Conservation (phyloP, 2,888 invertebrate species). For the Chelonus formosanus region DNA sequence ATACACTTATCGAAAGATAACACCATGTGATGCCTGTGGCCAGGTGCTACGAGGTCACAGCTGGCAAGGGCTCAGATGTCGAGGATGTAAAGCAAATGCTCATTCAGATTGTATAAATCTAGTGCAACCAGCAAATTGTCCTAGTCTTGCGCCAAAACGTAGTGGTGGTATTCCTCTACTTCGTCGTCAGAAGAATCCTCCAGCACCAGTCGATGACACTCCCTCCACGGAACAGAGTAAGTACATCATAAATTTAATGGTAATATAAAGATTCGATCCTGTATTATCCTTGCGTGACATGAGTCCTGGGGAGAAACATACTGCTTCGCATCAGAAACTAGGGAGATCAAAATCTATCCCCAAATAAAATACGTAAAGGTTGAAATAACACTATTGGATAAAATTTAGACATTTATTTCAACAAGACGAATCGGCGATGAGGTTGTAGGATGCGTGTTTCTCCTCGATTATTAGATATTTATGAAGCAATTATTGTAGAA, state of each 20-base stretch:
- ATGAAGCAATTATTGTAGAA: no score
- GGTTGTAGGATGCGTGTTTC: no score
- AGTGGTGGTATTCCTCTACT: constrained; percentile 69
- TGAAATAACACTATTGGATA: no score
- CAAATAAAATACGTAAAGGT: no score
- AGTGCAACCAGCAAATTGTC: constrained; percentile 83
- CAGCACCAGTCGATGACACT: constrained; percentile 68
- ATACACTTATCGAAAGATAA: constrained; percentile 95
- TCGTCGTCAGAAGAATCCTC: constrained; percentile 88
- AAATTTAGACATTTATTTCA: no score
- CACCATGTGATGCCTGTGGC: constrained; percentile 92
- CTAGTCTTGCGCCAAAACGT: constrained; percentile 64
- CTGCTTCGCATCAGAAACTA: background rate
- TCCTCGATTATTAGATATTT: no score
- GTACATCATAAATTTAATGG: constrained; percentile 58
- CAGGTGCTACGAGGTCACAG: constrained; percentile 93
- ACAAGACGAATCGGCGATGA: no score
- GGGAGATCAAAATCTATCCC: no score
- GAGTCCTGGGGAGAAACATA: constrained; percentile 8
- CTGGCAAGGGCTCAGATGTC: constrained; percentile 87
- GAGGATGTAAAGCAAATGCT: constrained; percentile 90
- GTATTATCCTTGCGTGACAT: constrained; percentile 5
- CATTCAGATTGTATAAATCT: constrained; percentile 85
- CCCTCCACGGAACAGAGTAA: constrained; percentile 83
- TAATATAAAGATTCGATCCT: constrained; percentile 3